Evolutionary conservation across 2,113 vertebrate species (phyloP), one percentile per base, ranked within the genome.

Genomic region (Suncus etruscus): DNA sequence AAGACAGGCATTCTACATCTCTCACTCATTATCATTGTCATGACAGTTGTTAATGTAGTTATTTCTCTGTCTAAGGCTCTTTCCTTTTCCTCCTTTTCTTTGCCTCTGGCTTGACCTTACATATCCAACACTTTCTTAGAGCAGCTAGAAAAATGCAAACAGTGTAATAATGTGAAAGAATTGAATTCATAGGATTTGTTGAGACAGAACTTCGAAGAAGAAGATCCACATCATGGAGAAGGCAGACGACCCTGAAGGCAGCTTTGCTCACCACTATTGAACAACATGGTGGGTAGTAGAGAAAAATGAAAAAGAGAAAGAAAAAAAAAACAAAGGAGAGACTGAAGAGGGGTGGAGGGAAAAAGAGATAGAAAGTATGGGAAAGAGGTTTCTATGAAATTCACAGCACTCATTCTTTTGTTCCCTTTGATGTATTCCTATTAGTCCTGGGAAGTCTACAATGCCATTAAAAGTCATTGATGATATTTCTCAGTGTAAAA

Each of bases 351-450:
- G 51, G 7, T 10, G 15, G 3, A 8, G 39, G 4, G 39, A 39
- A 3, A 39, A 39, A 39, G 54, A 54, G 12, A 54, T 10, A 29
- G 58, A 6, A 61, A 54, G 51, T 3, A 15, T 20, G 69, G 69
- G 31, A n/a, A 7, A 39, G 16, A 54, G 39, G 15, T 4, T 65
- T 58, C 15, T 88, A 50, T 72, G 72, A 73, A 47, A 82, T 81
- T 74, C 32, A 81, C 5, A 20, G n/a, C 18, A 76, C 51, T 87
- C 70, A 75, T 70, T 87, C 65, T 84, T 75, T 50, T 78, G 79
- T 72, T 45, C 50, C n/a, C 74, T 83, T 83, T 88, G 78, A 78
- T 77, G 22, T 12, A 18, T 14, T 63, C 11, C 72, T 48, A 45
- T 77, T 72, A 92, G 20, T 77, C 84, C 45, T 50, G 50, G 18